Conservation (phyloP, 2,113 vertebrate genomes). For the Pelusios castaneus region DNA sequence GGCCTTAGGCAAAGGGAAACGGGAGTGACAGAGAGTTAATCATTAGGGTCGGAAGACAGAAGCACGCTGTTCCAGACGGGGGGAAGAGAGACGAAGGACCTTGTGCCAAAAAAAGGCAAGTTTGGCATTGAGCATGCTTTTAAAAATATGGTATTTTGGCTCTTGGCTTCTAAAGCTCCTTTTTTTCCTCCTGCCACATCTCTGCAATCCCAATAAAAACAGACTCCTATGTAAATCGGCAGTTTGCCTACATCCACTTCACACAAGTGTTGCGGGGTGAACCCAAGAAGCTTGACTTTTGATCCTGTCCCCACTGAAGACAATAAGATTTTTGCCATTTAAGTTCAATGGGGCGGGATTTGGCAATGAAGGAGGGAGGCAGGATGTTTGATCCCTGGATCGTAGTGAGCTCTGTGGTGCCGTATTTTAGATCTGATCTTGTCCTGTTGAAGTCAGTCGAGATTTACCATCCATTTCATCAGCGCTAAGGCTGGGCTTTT, state of each 20-base stretch:
- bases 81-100: background rate
- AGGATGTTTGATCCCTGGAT: background rate
- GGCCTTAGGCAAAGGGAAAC: background rate
- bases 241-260: background rate
- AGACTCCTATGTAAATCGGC: background rate
- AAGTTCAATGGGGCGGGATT: background rate
- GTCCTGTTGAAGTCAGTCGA: background rate
- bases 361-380: background rate
- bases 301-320: background rate
- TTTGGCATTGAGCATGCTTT: background rate
- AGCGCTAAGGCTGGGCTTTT: background rate
- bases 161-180: background rate
- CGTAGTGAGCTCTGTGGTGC: background rate
- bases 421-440: background rate
- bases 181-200: background rate
- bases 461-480: background rate
- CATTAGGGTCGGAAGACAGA: background rate
- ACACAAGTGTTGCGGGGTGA: background rate
- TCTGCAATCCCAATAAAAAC: constrained; percentile 3
- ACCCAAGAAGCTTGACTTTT: background rate
- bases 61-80: background rate
- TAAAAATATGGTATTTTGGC: background rate
- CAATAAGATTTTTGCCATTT: background rate
- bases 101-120: background rate
- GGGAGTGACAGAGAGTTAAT: background rate